Conservation (phyloP, 2,888 invertebrate genomes). For the Drepanosiphum platanoidis region DNA sequence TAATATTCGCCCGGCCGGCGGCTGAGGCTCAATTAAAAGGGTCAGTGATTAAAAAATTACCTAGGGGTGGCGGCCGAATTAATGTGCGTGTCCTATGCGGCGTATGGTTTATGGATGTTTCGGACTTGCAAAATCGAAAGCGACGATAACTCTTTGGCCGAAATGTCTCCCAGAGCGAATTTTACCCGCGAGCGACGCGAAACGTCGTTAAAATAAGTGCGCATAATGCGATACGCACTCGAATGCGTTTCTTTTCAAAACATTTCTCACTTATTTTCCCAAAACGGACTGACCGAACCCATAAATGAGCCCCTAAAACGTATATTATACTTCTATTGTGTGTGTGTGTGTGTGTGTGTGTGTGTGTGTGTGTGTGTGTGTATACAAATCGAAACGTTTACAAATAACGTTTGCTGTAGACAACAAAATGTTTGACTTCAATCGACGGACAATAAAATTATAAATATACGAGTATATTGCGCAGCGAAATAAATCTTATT, state of each 20-base stretch:
- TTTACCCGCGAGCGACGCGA: background rate
- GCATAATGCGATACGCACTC: background rate
- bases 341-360: background rate
- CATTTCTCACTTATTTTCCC: constrained; percentile 19
- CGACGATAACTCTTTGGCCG: constrained; percentile 27
- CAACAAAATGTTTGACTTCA: no score
- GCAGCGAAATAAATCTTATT: no score
- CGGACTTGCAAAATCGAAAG: constrained; percentile 27
- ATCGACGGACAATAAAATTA: no score
- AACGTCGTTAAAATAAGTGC: background rate
- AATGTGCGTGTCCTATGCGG: background rate
- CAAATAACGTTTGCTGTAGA: no score
- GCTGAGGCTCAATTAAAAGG: constrained; percentile 50
- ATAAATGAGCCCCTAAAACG: background rate
- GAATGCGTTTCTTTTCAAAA: constrained; percentile 4
- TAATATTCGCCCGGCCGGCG: background rate
- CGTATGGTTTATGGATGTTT: constrained; percentile 22
- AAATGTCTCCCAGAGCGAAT: constrained; percentile 47
- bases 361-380: no score
- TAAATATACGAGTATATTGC: no score
- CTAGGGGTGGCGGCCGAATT: background rate
- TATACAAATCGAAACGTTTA: background rate
- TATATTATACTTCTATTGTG: background rate
- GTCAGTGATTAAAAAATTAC: constrained; percentile 22
- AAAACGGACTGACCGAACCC: background rate